Conservation (phyloP, 2,113 vertebrate genomes). For the Cardinalis cardinalis region DNA sequence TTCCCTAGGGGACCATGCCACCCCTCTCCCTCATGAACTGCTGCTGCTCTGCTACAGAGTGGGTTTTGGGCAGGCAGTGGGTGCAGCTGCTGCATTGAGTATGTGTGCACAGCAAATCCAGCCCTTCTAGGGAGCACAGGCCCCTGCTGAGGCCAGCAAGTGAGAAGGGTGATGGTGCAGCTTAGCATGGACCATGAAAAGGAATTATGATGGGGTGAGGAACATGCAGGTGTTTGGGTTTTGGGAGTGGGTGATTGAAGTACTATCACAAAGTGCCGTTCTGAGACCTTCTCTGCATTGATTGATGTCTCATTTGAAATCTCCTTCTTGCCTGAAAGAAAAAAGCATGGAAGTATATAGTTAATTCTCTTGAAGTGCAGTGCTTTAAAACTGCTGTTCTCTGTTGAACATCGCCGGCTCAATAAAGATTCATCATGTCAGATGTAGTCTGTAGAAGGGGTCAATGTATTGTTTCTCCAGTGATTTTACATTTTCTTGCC, state of each 20-base stretch:
- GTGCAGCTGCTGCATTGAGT: not conserved
- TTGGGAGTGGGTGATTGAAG: not conserved
- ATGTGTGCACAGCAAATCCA: not conserved
- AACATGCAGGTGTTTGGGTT: not conserved
- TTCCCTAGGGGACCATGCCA: not conserved
- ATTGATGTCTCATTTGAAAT: constrained; percentile 36
- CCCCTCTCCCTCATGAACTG: not conserved
- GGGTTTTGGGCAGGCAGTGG: not conserved
- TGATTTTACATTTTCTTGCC: not conserved
- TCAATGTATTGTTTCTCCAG: not conserved
- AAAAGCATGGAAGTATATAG: not conserved
- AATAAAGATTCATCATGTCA: not conserved
- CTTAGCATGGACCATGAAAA: not conserved
- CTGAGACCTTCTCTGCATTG: not conserved
- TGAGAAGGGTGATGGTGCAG: not conserved
- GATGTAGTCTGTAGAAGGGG: not conserved
- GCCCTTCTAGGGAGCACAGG: not conserved
- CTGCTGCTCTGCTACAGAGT: not conserved
- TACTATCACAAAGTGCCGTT: not conserved
- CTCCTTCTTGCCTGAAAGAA: not conserved
- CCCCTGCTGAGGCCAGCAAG: not conserved
- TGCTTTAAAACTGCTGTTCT: not conserved
- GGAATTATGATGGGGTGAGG: not conserved
- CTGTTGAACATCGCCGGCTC: not conserved
- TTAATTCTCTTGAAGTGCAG: not conserved